A percentile compares a stretch with the other conserved stretches of the same genome.
Evolutionary conservation across 2,797 vertebrate genomes (phyloP).

Genomic region (Thamnophis elegans): DNA sequence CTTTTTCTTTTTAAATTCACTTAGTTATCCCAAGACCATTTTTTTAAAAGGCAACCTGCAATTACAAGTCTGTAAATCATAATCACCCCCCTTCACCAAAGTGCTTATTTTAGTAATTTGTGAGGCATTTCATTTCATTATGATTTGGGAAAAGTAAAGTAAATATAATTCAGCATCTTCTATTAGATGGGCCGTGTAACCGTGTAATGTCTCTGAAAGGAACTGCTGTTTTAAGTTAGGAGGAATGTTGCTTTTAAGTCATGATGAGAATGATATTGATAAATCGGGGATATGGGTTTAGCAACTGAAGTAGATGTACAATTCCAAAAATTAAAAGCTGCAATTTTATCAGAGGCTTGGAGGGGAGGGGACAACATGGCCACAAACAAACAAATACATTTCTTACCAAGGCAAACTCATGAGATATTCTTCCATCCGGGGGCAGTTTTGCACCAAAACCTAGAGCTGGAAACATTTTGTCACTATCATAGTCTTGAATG

Average conservation of each 20-base stretch:
- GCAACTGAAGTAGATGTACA: background rate
- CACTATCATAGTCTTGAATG: slow-evolving; percentile 97
- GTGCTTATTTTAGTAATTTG: background rate
- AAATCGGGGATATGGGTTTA: background rate
- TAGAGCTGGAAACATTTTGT: slow-evolving; percentile 98
- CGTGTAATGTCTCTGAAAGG: background rate
- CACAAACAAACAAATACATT: background rate
- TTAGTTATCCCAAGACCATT: background rate
- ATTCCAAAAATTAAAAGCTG: background rate
- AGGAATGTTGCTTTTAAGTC: background rate
- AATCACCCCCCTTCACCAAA: background rate
- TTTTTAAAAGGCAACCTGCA: background rate
- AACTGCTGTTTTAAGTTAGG: background rate
- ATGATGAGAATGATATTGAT: background rate
- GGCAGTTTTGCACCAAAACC: slow-evolving; percentile 97
- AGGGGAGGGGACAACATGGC: background rate
- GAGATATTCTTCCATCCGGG: slow-evolving; percentile 93
- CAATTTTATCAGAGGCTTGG: background rate
- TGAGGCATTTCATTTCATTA: background rate
- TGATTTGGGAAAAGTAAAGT: background rate
- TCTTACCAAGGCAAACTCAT: slow-evolving; percentile 96
- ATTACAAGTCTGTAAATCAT: background rate
- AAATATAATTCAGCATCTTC: background rate
- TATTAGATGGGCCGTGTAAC: background rate
- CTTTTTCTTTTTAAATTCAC: background rate